Percentiles rank a stretch among this genome's conserved stretches.
Evolutionary conservation across 2,888 invertebrate genomes (phyloP).

Genomic region (Brachyptera putata): DNA sequence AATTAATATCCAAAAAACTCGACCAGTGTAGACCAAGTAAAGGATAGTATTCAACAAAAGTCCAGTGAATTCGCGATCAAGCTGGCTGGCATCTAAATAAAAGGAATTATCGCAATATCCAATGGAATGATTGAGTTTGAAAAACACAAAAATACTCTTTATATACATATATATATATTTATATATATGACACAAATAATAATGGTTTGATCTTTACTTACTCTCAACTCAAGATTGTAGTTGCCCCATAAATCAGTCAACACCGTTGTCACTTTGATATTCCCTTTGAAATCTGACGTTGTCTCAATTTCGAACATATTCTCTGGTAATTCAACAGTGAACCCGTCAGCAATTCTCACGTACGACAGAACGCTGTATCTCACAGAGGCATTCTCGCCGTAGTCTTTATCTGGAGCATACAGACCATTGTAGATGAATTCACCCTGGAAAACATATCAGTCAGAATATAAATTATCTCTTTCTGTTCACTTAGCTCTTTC

Average conservation of each 20-base stretch:
- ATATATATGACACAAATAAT: no score
- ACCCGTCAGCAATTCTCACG: neutral
- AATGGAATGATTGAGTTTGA: neutral
- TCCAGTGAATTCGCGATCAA: no score
- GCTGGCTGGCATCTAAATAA: no score
- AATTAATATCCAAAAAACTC: no score
- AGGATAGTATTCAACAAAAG: no score
- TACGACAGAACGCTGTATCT: neutral
- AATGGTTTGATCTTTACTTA: no score
- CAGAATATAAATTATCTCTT: no score
- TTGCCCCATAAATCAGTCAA: neutral
- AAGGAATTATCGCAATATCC: no score
- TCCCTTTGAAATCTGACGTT: neutral
- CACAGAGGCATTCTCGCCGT: constrained; percentile 52
- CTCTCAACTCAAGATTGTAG: neutral
- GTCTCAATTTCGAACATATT: neutral
- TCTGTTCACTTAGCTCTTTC: no score
- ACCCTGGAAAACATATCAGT: neutral
- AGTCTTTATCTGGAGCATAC: constrained; percentile 46
- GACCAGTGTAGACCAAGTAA: no score
- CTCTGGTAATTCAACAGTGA: neutral
- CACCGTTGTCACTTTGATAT: neutral
- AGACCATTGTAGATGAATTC: neutral
- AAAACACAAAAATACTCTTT: neutral
- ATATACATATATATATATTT: no score